Evolutionary conservation across 1,140 invertebrate species (phyloP), one percentile per base, ranked within the genome.

Genomic region (Bombyx mandarina): DNA sequence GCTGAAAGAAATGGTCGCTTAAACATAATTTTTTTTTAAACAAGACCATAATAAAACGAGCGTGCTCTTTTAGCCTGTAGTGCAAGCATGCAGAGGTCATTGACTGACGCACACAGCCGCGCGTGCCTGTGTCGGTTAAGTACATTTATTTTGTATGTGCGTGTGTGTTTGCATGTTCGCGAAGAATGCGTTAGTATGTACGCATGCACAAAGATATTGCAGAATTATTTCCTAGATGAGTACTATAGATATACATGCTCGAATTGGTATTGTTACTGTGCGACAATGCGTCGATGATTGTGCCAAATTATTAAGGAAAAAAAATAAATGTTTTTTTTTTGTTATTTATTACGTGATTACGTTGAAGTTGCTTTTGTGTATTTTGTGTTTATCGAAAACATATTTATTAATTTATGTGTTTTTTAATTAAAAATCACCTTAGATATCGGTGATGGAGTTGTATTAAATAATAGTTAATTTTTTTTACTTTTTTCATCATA

Each of bases 21-120:
- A 5, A 3, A 35, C 26, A 35, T 35, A 67, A 73, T 69, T 74
- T 77, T 82, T 87, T 86, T 87, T 82, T 82, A 85, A 84, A 85
- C 81, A 87, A 87, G 80, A 79, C 76, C 79, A 85, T 86, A 86
- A 85, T 85, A 86, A 83, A 86, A 82, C 72, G 77, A 75, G 81
- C 79, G 84, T 80, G 84, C 83, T 85, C 84, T 82, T 85, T 85
- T 85, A 85, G 82, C 79, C 77, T 75, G 79, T 82, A 81, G 73
- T 74, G 73, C 79, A 76, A 81, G 80, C 79, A 79, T 82, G 82
- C 78, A 74, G 72, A 76, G 82, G 82, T 84, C 84, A 77, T 71
- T 79, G 83, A 77, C 76, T 67, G 69, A 87, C 86, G 79, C 88
- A 83, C 80, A 82, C 76, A 72, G 65, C 58, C 52, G 51, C 46